A percentile compares a stretch with the other conserved stretches of the same genome.
Conservation (phyloP, 2,888 invertebrate species). For the Polymixis flavicincta region DNA sequence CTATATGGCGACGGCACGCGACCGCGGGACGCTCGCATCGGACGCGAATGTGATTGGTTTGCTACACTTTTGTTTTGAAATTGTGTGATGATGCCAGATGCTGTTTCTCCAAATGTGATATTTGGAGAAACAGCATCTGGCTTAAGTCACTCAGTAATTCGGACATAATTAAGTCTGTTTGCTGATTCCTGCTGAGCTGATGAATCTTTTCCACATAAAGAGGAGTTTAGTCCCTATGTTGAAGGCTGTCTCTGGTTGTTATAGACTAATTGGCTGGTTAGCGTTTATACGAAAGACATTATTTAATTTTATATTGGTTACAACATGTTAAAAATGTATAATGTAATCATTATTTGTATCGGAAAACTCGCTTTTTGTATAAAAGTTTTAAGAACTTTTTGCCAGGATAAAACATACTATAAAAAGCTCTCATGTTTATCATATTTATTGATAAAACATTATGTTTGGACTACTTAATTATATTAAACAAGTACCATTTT, state of each 20-base stretch:
- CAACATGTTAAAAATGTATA: slow-evolving; percentile 6
- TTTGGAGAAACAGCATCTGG: not conserved
- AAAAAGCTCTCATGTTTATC: slow-evolving; percentile 8
- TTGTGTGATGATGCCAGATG: too few species aligned
- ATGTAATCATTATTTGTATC: slow-evolving; percentile 35
- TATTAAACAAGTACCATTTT: slow-evolving; percentile 43
- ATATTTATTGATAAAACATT: slow-evolving; percentile 37
- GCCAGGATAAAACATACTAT: slow-evolving; percentile 3
- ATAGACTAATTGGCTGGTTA: slow-evolving; percentile 25
- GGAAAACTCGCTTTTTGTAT: slow-evolving; percentile 27
- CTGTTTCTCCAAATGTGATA: not conserved
- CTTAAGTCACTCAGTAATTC: too few species aligned
- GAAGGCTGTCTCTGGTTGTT: slow-evolving; percentile 15
- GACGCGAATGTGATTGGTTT: too few species aligned
- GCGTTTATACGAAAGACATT: slow-evolving; percentile 13
- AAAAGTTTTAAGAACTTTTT: slow-evolving; percentile 8
- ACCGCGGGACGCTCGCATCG: too few species aligned
- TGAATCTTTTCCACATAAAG: not conserved
- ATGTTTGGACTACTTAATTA: slow-evolving; percentile 14
- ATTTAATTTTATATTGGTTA: slow-evolving; percentile 33
- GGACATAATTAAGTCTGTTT: not conserved
- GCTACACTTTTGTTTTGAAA: too few species aligned
- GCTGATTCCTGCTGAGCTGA: not conserved
- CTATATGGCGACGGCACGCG: too few species aligned
- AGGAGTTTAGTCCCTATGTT: slow-evolving; percentile 7